These are phyloP conservation scores for Centruroides sculpturatus DNA, from an alignment of 1,140 invertebrate genomes.

Conservation along the genomic window DNA sequence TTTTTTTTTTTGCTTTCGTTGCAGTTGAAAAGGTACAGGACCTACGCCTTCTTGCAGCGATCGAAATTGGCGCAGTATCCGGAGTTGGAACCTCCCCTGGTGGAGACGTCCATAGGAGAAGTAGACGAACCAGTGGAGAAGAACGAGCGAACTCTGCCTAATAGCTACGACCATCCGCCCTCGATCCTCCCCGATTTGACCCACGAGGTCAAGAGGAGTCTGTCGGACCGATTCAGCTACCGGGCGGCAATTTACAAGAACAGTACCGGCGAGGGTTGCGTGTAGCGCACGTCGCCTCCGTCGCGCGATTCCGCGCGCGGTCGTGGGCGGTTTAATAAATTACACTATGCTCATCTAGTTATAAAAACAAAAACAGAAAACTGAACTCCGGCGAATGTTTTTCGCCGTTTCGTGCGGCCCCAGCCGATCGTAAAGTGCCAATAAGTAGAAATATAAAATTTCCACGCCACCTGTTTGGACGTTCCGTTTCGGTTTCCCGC, in stretches of 20 bases:
- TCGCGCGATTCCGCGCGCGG: not conserved
- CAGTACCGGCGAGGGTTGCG: conserved; percentile 5
- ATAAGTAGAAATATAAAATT: too few species aligned
- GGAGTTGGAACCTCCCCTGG: conserved; percentile 44
- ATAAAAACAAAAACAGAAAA: too few species aligned
- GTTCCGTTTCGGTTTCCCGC: too few species aligned
- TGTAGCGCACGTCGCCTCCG: not conserved
- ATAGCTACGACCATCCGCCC: conserved; percentile 1
- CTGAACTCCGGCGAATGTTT: too few species aligned
- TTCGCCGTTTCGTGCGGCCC: too few species aligned
- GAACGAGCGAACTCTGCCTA: not conserved
- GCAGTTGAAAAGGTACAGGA: conserved; percentile 73
- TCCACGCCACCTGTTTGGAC: too few species aligned
- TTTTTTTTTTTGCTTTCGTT: conserved; percentile 25
- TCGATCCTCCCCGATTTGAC: conserved; percentile 25
- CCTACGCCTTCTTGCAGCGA: conserved; percentile 64
- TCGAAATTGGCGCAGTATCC: conserved; percentile 49
- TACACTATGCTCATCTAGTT: too few species aligned
- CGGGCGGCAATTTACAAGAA: conserved; percentile 28
- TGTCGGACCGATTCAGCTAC: conserved; percentile 71
- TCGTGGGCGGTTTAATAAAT: too few species aligned
- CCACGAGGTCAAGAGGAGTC: conserved; percentile 30
- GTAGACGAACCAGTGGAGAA: conserved; percentile 45
- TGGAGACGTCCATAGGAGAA: conserved; percentile 58
- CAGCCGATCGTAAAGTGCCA: too few species aligned